Conservation (phyloP, 2,888 invertebrate species). For the Hirtodrosophila cameraria region DNA sequence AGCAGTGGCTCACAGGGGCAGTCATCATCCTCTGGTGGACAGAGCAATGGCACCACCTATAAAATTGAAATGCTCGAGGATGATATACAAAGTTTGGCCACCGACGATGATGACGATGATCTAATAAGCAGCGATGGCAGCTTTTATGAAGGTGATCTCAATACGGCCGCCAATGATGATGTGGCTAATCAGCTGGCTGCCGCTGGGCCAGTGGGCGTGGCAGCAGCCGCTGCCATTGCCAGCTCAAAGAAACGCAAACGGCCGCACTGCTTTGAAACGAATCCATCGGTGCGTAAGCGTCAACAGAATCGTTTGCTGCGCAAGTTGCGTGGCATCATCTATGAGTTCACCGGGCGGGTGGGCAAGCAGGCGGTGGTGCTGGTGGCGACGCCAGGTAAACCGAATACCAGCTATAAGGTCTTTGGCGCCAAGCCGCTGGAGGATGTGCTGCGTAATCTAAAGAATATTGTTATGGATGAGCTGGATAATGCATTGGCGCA, state of each 20-base stretch:
- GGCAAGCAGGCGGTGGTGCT: slow-evolving; percentile 98
- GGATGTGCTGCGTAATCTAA: slow-evolving; percentile 96
- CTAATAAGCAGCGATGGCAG: slow-evolving; percentile 93
- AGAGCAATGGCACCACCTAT: slow-evolving; percentile 84
- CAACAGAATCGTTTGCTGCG: slow-evolving; percentile 96
- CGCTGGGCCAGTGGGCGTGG: slow-evolving; percentile 97
- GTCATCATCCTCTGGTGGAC: slow-evolving; percentile 55
- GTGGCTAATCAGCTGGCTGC: slow-evolving; percentile 98
- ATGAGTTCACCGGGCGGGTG: slow-evolving; percentile 98
- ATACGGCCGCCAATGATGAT: slow-evolving; percentile 90
- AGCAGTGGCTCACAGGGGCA: slow-evolving; percentile 74
- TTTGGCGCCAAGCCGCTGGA: slow-evolving; percentile 98
- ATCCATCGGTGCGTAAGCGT: slow-evolving; percentile 97
- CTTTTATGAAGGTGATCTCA: slow-evolving; percentile 92
- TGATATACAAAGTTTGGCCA: slow-evolving; percentile 86
- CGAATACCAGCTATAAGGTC: slow-evolving; percentile 97
- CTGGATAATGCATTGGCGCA: slow-evolving; percentile 96
- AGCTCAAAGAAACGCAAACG: slow-evolving; percentile 97
- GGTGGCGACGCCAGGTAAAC: slow-evolving; percentile 98
- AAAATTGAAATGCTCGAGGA: slow-evolving; percentile 90
- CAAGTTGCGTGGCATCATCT: slow-evolving; percentile 95
- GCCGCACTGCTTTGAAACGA: slow-evolving; percentile 98
- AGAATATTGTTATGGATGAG: slow-evolving; percentile 97
- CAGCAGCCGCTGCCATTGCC: slow-evolving; percentile 97
- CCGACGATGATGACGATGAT: slow-evolving; percentile 94